A percentile compares a stretch with the other conserved stretches of the same genome.
Evolutionary conservation across 2,797 vertebrate genomes (phyloP).

Genomic region (Sorex maritimensis): DNA sequence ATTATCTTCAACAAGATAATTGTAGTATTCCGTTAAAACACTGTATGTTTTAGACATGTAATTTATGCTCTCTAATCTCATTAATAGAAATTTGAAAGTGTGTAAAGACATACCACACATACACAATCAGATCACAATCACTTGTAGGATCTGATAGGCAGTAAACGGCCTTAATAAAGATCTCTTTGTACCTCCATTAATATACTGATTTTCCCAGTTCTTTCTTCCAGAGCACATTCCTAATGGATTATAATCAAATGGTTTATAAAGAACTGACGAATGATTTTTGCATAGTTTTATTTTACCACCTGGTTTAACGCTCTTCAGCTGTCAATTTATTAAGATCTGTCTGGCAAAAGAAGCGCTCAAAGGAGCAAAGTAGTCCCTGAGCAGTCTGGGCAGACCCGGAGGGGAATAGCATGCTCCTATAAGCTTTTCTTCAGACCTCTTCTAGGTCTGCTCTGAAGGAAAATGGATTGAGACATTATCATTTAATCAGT

Average conservation of each 20-base stretch:
- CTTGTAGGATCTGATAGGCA: background rate
- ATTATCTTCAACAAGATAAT: background rate
- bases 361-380: background rate
- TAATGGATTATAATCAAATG: constrained; percentile 11
- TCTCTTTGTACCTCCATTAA: constrained; percentile 30
- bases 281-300: constrained; percentile 3
- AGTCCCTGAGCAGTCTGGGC: background rate
- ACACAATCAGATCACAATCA: background rate
- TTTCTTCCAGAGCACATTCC: constrained; percentile 29
- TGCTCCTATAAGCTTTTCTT: background rate
- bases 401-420: background rate
- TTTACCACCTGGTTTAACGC: background rate
- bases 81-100: too few relatives aligned
- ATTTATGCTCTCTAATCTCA: constrained; percentile 1
- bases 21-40: too few relatives aligned
- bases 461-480: background rate
- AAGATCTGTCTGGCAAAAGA: background rate
- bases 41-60: background rate
- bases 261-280: background rate
- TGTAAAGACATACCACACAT: too few relatives aligned
- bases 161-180: background rate
- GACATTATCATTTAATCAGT: background rate
- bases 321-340: constrained; percentile 18
- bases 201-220: background rate
- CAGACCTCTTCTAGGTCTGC: background rate